Base-by-base conservation (phyloP, 2,888 invertebrate genomes). In the Embidobia sp. region DNA sequence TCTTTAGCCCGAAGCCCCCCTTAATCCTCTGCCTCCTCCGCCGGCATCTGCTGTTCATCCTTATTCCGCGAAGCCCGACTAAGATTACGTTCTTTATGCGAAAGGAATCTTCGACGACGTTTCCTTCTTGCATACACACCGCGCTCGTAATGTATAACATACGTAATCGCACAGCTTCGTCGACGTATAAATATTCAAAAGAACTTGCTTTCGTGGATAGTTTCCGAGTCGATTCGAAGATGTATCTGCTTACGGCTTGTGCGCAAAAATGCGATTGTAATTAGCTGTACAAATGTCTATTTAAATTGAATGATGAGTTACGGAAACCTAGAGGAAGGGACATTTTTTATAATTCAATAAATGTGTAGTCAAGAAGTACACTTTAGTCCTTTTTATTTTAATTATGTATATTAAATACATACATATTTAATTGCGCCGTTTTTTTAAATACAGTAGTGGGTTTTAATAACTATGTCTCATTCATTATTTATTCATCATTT, bases 111-210 rank as follows among this genome's bases (percentile, higher is more conserved):
- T 77, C 63, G 63, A 72, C 67, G 77, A 73, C 72, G 70, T 73
- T 77, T 77, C 63, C 69, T 44, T 59, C 63, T 72, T 51, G 67
- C 57, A 55, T 49, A 48, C 33, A 55, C 48, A 18, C 51, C 37
- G 57, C 72, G 55, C 51, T 73, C 64, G 55, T 69, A 77, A 77
- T 72, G 77, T 73, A 77, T 67, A 77, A 77, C 77, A 72, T 69
- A 61, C 73, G 73, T 73, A 70, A 78, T 78, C 74, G 64, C 78
- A 59, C 44, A 27, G 29, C 59, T 49, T 46, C 44, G 77, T 69
- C 73, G 69, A 40, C 46, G 55, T 57, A 64, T 73, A 74, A 78
- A 70, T 78, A 74, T 74, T 73, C 70, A 64, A 70, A 64, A 44
- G 55, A 55, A 69, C 35, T 57, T 29, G 75, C 46, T 40, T 64